These are phyloP conservation scores for Crotalus viridis DNA, from an alignment of 2,113 vertebrate genomes.

Conservation along the genomic window DNA sequence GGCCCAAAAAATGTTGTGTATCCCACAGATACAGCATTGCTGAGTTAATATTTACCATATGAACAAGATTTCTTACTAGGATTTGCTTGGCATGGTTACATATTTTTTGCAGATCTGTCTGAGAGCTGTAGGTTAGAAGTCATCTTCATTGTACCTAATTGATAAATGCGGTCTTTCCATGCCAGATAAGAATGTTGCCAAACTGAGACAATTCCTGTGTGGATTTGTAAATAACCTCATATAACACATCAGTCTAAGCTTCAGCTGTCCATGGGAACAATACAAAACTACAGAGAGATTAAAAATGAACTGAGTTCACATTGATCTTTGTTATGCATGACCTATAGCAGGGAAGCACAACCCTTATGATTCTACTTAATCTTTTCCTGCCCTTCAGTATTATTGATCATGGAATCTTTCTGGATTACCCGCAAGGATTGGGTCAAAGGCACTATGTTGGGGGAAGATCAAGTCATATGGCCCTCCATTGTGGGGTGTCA, in stretches of 20 bases:
- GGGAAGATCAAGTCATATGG: neutral
- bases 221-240: neutral
- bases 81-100: neutral
- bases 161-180: neutral
- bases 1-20: neutral
- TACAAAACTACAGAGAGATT: neutral
- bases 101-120: neutral
- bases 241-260: neutral
- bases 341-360: neutral
- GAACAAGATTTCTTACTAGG: neutral
- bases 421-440: neutral
- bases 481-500: neutral
- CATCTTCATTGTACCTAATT: no score
- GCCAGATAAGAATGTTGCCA: neutral
- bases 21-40: neutral
- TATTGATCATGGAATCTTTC: neutral
- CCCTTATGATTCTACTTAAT: neutral
- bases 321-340: neutral
- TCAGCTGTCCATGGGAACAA: conserved; percentile 7
- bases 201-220: neutral
- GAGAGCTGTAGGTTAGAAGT: neutral
- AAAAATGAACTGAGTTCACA: neutral
- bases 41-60: neutral
- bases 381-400: neutral
- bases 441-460: neutral